Evolutionary conservation across 2,113 vertebrate genomes (phyloP).

Genomic region (Hyla sarda): DNA sequence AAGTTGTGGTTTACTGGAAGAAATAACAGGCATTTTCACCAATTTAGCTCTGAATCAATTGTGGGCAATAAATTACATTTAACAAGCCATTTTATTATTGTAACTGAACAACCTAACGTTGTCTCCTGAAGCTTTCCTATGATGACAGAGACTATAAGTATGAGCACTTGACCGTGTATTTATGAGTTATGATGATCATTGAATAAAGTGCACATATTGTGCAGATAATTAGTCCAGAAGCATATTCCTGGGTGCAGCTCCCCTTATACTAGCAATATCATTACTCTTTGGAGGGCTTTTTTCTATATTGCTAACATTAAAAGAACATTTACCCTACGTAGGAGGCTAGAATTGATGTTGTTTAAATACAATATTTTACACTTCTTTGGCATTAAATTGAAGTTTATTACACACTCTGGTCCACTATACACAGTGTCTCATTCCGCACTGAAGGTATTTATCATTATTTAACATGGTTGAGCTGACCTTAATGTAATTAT

Average conservation of each 20-base stretch:
- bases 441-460: neutral
- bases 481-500: neutral
- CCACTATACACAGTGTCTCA: neutral
- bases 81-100: neutral
- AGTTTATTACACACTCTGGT: neutral
- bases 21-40: neutral
- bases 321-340: neutral
- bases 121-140: constrained; percentile 7
- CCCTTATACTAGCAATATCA: neutral
- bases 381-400: neutral
- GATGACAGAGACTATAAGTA: neutral
- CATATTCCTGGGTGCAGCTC: neutral
- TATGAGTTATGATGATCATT: neutral
- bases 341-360: neutral
- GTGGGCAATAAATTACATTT: constrained; percentile 12
- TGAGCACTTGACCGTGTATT: neutral
- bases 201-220: neutral
- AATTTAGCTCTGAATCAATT: neutral
- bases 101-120: neutral
- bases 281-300: neutral
- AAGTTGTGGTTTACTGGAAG: too few species aligned
- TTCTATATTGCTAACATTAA: constrained; percentile 7
- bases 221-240: neutral
- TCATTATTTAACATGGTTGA: neutral
- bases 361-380: neutral